Conservation (phyloP, 1,140 invertebrate genomes). For the Hypsibius dujardini region DNA sequence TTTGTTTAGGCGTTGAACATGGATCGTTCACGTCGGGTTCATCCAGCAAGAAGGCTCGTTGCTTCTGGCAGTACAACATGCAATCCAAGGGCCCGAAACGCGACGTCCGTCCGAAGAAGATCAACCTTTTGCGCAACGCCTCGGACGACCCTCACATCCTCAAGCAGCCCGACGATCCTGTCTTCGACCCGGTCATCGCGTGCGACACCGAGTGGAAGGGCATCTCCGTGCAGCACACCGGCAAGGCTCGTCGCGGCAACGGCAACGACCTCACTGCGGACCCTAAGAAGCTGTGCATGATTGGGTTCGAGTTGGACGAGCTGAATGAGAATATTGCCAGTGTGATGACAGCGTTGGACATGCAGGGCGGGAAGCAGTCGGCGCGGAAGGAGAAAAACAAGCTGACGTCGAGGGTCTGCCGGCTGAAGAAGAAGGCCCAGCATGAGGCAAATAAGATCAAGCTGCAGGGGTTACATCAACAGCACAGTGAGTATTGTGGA, state of each 20-base stretch:
- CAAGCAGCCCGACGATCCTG: conserved; percentile 71
- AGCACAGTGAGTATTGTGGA: neutral
- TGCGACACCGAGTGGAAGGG: conserved; percentile 9
- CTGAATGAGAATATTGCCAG: conserved; percentile 68
- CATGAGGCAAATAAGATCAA: conserved; percentile 34
- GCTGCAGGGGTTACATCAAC: neutral
- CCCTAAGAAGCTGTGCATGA: conserved; percentile 67
- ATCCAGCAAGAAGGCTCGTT: conserved; percentile 54
- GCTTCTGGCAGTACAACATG: conserved; percentile 97
- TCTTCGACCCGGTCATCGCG: conserved; percentile 59
- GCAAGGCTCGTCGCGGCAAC: conserved; percentile 86
- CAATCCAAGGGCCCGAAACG: conserved; percentile 95
- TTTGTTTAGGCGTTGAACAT: no score
- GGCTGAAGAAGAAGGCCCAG: conserved; percentile 34
- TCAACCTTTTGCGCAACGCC: conserved; percentile 41
- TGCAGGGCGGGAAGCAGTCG: conserved; percentile 48
- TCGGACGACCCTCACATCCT: conserved; percentile 78
- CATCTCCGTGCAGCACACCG: conserved; percentile 40
- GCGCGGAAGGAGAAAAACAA: conserved; percentile 95
- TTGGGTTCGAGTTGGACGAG: conserved; percentile 79
- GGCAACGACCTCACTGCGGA: conserved; percentile 92
- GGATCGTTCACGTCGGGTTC: conserved; percentile 19
- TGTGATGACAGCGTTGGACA: conserved; percentile 35
- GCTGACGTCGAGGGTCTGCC: conserved; percentile 53
- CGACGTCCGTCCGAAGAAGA: conserved; percentile 51